A percentile compares a stretch with the other conserved stretches of the same genome.
These are phyloP conservation scores for Rhyzopertha dominica DNA, from an alignment of 1,140 invertebrate genomes.

Conservation along the genomic window DNA sequence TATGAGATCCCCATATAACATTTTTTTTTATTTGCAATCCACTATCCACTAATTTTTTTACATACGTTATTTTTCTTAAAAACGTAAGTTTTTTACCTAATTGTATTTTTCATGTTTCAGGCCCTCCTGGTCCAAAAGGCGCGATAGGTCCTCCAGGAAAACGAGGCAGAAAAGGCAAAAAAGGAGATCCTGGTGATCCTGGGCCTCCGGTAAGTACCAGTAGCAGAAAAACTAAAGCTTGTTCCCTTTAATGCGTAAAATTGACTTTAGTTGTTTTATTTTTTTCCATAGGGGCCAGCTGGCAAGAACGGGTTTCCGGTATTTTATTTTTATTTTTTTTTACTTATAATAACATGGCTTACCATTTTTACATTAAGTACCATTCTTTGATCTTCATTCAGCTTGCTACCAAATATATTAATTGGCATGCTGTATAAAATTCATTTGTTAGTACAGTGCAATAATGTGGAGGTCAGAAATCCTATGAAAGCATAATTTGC, in stretches of 20 bases:
- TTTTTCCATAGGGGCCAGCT: conserved; percentile 64
- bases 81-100: too few species aligned
- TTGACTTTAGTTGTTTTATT: conserved; percentile 33
- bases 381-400: conserved; percentile 27
- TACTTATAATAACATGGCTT: conserved; percentile 21
- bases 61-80: too few species aligned
- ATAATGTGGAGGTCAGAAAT: conserved; percentile 16
- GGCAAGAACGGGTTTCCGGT: conserved; percentile 89
- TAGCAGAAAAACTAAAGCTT: too few species aligned
- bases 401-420: conserved; percentile 25
- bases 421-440: conserved; percentile 17
- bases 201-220: conserved; percentile 63
- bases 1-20: too few species aligned
- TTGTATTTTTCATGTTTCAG: conserved; percentile 29
- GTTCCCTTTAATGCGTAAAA: conserved; percentile 13
- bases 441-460: conserved; percentile 1
- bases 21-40: too few species aligned
- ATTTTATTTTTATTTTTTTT: conserved; percentile 54
- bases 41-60: too few species aligned
- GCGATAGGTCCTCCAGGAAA: conserved; percentile 73
- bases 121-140: conserved; percentile 59
- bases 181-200: conserved; percentile 77
- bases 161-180: conserved; percentile 82
- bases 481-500: conserved; percentile 17
- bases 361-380: conserved; percentile 26